phyloP scores from a whole-genome alignment of 2,888 invertebrate genomes.

The Palloptera scutellata region DNA sequence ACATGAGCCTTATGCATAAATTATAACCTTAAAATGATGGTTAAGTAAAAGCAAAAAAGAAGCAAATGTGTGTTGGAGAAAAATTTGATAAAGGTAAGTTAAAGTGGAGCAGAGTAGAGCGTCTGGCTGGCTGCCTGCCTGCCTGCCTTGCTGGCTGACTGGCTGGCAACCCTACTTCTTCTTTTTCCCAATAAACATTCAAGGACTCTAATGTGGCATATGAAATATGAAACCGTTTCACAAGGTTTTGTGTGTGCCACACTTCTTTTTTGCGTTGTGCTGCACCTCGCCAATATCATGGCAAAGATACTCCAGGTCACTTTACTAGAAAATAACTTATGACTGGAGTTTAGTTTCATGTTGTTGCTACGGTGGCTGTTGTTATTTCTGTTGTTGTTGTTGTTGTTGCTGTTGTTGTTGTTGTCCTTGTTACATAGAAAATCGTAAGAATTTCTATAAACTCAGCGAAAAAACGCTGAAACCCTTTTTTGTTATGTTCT shows the following conservation, averaged over 20 bases:
- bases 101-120: neutral
- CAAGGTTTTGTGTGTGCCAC: constrained; percentile 17
- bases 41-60: no score
- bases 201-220: constrained; percentile 32
- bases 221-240: constrained; percentile 34
- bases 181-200: constrained; percentile 10
- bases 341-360: constrained; percentile 23
- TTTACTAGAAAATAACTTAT: constrained; percentile 31
- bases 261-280: neutral
- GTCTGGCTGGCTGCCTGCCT: no score
- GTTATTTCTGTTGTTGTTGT: neutral
- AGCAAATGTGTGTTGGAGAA: no score
- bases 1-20: constrained; percentile 30
- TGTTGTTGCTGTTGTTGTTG: constrained; percentile 10
- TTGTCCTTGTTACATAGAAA: neutral
- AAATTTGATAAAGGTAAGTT: constrained; percentile 13
- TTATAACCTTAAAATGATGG: constrained; percentile 10
- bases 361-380: constrained; percentile 1
- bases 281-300: neutral
- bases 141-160: no score
- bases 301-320: constrained; percentile 5
- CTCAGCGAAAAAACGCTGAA: constrained; percentile 25
- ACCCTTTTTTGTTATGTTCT: neutral
- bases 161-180: neutral
- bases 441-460: constrained; percentile 16